These are phyloP conservation scores for Ifrita kowaldi DNA, from an alignment of 2,113 vertebrate genomes.

Conservation along the genomic window DNA sequence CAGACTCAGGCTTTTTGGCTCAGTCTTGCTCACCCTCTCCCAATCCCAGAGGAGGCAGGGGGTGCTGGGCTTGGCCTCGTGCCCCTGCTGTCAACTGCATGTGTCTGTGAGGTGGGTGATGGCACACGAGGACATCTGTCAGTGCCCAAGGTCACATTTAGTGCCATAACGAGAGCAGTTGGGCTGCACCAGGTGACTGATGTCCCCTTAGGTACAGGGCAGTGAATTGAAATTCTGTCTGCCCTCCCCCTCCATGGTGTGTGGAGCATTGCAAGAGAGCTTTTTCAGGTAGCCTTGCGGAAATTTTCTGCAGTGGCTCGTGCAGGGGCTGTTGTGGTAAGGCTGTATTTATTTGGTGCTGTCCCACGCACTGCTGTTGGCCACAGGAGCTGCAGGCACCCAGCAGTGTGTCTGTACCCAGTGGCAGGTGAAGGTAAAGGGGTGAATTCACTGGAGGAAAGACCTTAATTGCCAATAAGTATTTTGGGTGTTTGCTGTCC, in stretches of 20 bases:
- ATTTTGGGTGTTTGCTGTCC: neutral
- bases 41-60: fast-evolving
- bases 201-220: neutral
- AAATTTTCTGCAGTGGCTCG: neutral
- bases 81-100: fast-evolving
- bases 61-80: fast-evolving
- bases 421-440: neutral
- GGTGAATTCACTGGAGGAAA: fast-evolving
- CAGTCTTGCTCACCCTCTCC: fast-evolving
- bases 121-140: neutral
- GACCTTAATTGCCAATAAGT: neutral
- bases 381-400: fast-evolving
- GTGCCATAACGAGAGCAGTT: fast-evolving
- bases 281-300: neutral
- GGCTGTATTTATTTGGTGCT: neutral
- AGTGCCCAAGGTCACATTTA: neutral
- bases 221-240: neutral
- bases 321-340: neutral
- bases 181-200: neutral
- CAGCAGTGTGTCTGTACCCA: neutral
- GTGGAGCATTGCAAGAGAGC: neutral
- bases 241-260: fast-evolving
- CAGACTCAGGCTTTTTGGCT: neutral
- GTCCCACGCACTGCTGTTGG: neutral
- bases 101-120: neutral